Evolutionary conservation across 2,113 vertebrate genomes (phyloP), one percentile per base, ranked within the genome.

Genomic region (Piliocolobus tephrosceles): DNA sequence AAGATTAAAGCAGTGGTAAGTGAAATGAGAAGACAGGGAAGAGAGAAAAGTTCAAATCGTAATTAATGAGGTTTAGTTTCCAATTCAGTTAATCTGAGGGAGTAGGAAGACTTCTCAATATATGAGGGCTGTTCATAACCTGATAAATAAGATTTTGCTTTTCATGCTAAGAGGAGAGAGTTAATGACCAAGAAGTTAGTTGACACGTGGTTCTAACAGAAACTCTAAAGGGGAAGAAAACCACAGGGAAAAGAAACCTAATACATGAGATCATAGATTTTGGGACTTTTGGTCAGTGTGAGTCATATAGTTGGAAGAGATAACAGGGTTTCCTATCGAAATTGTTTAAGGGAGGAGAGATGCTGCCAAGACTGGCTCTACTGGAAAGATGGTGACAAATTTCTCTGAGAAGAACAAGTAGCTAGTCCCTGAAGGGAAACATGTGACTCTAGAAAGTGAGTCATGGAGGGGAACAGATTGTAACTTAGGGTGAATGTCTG

Each of bases 381-480:
- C 5, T 78, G 45, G 32, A 88, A 94, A 47, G 88, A 66, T 17
- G 14, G 32, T 81, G 58, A 94, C 38, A 86, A 30, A 20, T 78
- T 72, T 66, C 8, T 81, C 20, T 89, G 43, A 75, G 66, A 91
- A 81, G 66, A 82, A 75, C 64, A 81, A 82, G 30, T 50, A 38
- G 6, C 23, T 81, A 52, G 25, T 91, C 5, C 32, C 40, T 70
- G 16, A 95, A 87, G 45, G 32, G 38, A 96, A 91, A 64, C 25
- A 43, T 13, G 1, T 30, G 40, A 50, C n/a, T 55, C 4, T 43
- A 45, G 47, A 64, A 82, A 84, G 78, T 40, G 64, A 83, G 18
- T 9, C 2, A 9, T 0, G 6, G 25, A 1, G 8, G 8, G 7
- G 3, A 73, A 5, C 1, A 14, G 0, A 2, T 23, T 61, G 2